Percentiles rank a stretch among this genome's conserved stretches.
These are phyloP conservation scores for Menura novaehollandiae DNA, from an alignment of 2,113 vertebrate species.

Conservation along the genomic window DNA sequence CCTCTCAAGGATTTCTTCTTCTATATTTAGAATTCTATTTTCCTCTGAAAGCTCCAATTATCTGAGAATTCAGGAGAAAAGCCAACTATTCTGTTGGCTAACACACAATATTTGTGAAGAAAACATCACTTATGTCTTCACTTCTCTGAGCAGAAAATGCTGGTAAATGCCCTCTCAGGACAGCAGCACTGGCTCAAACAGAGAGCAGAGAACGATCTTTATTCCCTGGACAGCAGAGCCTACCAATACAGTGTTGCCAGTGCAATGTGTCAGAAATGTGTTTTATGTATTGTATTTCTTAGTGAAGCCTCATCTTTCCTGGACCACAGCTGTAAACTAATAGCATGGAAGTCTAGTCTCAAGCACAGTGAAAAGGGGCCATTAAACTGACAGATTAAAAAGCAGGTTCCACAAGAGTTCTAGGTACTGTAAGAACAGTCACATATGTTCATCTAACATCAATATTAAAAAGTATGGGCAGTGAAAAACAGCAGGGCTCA, in stretches of 20 bases:
- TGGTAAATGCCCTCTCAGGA: not conserved
- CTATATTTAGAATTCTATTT: not conserved
- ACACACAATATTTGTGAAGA: not conserved
- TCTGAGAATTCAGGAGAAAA: not conserved
- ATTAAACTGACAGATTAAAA: not conserved
- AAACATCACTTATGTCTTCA: not conserved
- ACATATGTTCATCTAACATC: not conserved
- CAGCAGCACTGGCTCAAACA: not conserved
- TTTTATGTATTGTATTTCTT: constrained; percentile 1
- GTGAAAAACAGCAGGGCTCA: not conserved
- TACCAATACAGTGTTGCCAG: not conserved
- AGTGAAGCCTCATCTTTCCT: not conserved
- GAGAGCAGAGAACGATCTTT: not conserved
- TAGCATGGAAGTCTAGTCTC: not conserved
- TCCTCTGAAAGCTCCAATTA: not conserved
- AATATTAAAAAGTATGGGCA: not conserved
- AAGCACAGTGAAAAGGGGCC: not conserved
- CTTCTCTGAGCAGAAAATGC: not conserved
- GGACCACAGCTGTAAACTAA: not conserved
- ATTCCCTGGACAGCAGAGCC: not conserved
- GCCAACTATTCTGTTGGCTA: not conserved
- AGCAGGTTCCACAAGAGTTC: not conserved
- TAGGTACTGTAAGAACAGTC: not conserved
- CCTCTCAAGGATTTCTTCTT: not conserved
- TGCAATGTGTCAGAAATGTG: not conserved